These are phyloP conservation scores for Odocoileus hemionus DNA, from an alignment of 2,113 vertebrate species.

Conservation along the genomic window DNA sequence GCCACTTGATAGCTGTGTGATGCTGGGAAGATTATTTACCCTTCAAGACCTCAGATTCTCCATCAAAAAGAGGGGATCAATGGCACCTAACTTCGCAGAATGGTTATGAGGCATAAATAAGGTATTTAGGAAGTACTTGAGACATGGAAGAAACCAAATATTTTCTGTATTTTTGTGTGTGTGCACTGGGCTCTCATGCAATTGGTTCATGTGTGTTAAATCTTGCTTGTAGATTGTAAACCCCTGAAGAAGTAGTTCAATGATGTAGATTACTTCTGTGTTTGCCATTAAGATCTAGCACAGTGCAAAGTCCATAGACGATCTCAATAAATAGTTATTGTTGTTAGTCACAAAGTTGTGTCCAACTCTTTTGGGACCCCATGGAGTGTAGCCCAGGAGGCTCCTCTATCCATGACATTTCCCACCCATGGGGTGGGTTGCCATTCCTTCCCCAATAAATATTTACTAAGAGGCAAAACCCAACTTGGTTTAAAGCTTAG, in stretches of 20 bases:
- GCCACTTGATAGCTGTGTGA: not conserved
- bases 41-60: not conserved
- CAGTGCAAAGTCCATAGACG: not conserved
- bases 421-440: not conserved
- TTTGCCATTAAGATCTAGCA: not conserved
- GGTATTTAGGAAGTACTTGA: not conserved
- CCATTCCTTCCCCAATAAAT: not conserved
- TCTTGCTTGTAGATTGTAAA: not conserved
- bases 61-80: accelerated
- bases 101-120: not conserved
- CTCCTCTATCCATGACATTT: not conserved
- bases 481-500: not conserved
- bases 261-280: not conserved
- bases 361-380: not conserved
- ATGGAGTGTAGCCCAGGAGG: not conserved
- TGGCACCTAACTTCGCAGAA: not conserved
- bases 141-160: not conserved
- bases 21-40: not conserved
- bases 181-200: not conserved
- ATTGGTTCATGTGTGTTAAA: not conserved
- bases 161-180: not conserved
- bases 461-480: not conserved
- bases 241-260: not conserved
- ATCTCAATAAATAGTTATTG: not conserved
- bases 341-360: not conserved